Base-by-base conservation (phyloP, 2,888 invertebrate species). In the Eupithecia pulchellata region DNA sequence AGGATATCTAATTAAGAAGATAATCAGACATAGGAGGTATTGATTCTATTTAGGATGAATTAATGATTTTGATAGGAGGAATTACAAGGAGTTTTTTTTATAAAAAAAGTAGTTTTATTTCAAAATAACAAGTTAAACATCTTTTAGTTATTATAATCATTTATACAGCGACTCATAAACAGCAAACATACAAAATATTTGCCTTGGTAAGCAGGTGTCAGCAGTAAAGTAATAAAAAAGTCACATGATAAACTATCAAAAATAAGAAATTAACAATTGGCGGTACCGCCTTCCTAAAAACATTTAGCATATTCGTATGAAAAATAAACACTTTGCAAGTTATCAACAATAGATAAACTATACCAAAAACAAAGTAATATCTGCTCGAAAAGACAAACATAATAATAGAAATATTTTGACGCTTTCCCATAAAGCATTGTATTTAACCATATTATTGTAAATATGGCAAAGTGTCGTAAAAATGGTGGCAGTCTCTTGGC, bases 401-500 rank as follows among this genome's bases (percentile, higher is more conserved):
- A 47, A 47, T 47, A 47, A 47, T n/a, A 47, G 17, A 47, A 47
- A 47, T 47, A 47, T 47, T 47, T 47, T 47, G n/a, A 47, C 47
- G 47, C 47, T 47, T 47, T 47, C 20, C 47, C 47, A 6, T 47
- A 47, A 47, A 47, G 47, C 47, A 3, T 3, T n/a, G n/a, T n/a
- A n/a, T n/a, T n/a, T n/a, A n/a, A n/a, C n/a, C n/a, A n/a, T n/a
- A 1, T 47, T 47, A 47, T 63, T 25, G 42, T 42, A 63, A 36
- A 63, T 42, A 63, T 63, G 63, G 63, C 63, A 63, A 63, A 63
- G 63, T 63, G 63, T 64, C 64, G 30, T 68, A 34, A 68, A 68
- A 68, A 68, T 68, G 39, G 58, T 68, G 68, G 68, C 68, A 68
- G 34, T 68, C 63, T 64, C 58, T 64, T 63, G 64, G 68, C 64